These are phyloP conservation scores for Choreutis nemorana DNA, from an alignment of 2,888 invertebrate genomes.

Conservation along the genomic window DNA sequence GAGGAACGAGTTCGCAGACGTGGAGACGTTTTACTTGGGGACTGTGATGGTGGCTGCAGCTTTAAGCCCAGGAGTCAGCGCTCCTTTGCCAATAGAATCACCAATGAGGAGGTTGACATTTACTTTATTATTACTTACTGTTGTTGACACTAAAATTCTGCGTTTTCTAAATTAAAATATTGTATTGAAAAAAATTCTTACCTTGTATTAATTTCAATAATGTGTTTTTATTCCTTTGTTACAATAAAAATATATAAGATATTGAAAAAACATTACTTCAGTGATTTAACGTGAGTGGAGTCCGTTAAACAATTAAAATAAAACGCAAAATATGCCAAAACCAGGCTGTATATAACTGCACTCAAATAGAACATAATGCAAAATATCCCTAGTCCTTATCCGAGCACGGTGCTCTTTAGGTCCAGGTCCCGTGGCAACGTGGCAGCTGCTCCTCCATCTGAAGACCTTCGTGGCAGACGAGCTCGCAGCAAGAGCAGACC, in stretches of 20 bases:
- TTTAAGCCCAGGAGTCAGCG: slow-evolving; percentile 44
- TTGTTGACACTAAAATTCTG: background rate
- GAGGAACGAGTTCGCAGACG: slow-evolving; percentile 89
- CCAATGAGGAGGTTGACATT: slow-evolving; percentile 58
- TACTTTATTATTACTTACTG: slow-evolving; percentile 3
- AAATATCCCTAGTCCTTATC: too few species aligned
- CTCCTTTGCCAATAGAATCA: slow-evolving; percentile 50
- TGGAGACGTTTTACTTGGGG: slow-evolving; percentile 89
- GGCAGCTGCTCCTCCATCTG: slow-evolving; percentile 39
- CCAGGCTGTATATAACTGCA: too few species aligned
- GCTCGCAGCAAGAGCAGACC: slow-evolving; percentile 88
- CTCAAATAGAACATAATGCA: too few species aligned
- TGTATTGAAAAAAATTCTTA: too few species aligned
- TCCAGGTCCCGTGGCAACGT: slow-evolving; percentile 51
- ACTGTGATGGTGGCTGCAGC: slow-evolving; percentile 47
- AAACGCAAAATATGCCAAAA: too few species aligned
- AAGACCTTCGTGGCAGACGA: slow-evolving; percentile 47
- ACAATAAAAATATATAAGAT: too few species aligned
- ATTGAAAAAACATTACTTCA: too few species aligned
- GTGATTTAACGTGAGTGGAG: too few species aligned
- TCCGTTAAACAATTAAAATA: too few species aligned
- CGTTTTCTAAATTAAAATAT: too few species aligned
- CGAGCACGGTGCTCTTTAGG: slow-evolving; percentile 20
- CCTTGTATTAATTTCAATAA: background rate
- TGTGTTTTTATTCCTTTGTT: background rate